phyloP scores from a whole-genome alignment of 2,888 invertebrate species.

The Byasa hedistus region DNA sequence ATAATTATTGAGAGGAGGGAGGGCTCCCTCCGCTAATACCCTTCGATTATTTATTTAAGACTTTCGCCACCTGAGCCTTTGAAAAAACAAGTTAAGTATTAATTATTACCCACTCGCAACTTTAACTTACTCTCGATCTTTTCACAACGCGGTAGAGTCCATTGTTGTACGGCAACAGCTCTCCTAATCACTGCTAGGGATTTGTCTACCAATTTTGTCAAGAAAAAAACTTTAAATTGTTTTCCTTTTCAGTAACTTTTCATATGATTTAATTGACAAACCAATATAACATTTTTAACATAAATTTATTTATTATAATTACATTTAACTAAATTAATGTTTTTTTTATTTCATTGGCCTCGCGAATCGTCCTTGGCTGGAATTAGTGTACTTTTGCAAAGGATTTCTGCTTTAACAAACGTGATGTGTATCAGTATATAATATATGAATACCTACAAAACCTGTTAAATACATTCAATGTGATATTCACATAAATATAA shows the following conservation, averaged over 20 bases:
- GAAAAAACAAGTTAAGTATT: conserved; percentile 58
- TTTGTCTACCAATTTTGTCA: conserved; percentile 19
- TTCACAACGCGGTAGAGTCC: conserved; percentile 30
- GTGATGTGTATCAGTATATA: no score
- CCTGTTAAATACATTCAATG: no score
- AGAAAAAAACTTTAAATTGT: conserved; percentile 32
- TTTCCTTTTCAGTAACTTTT: conserved; percentile 32
- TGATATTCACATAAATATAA: background rate
- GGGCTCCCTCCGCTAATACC: conserved; percentile 60
- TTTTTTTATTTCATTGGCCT: no score
- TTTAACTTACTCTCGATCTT: conserved; percentile 36
- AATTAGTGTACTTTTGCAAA: no score
- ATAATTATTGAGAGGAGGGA: conserved; percentile 63
- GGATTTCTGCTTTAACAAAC: no score
- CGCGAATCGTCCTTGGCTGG: no score
- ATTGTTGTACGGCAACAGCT: background rate
- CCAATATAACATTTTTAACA: no score
- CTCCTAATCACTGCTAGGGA: conserved; percentile 26
- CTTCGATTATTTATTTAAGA: conserved; percentile 73
- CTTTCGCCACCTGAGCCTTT: conserved; percentile 70
- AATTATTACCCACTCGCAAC: conserved; percentile 42
- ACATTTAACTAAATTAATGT: no score
- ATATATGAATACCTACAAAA: no score
- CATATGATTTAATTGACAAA: conserved; percentile 15
- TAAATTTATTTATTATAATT: no score